Conservation (phyloP, 2,888 invertebrate genomes). For the Linnaemya tessellans region DNA sequence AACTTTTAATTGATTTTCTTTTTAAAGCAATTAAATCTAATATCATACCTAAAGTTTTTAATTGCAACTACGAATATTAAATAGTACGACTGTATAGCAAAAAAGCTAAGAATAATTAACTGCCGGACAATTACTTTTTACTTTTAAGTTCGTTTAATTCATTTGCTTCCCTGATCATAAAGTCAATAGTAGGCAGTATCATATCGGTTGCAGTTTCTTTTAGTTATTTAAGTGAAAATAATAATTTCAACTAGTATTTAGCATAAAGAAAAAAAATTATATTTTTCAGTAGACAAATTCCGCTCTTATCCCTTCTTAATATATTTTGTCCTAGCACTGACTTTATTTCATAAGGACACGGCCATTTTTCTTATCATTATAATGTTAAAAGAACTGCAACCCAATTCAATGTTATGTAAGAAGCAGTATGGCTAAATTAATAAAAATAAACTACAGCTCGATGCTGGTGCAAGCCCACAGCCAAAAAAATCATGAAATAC, state of each 20-base stretch:
- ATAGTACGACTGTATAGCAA: background rate
- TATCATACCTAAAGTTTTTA: background rate
- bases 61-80: background rate
- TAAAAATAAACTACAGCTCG: too few relatives aligned
- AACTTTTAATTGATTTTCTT: constrained; percentile 8
- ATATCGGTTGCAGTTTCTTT: background rate
- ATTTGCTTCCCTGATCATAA: background rate
- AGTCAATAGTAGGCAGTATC: background rate
- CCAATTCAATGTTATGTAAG: too few relatives aligned
- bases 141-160: background rate
- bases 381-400: too few relatives aligned
- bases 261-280: too few relatives aligned
- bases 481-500: too few relatives aligned
- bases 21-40: background rate
- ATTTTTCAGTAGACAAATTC: too few relatives aligned
- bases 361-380: too few relatives aligned
- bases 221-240: background rate
- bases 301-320: too few relatives aligned
- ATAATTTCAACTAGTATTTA: background rate
- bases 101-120: constrained; percentile 15
- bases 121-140: background rate
- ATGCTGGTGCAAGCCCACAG: too few relatives aligned
- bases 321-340: too few relatives aligned
- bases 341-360: too few relatives aligned
- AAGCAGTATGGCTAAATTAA: too few relatives aligned